Base-by-base conservation (phyloP, 2,113 vertebrate genomes). In the Willisornis vidua region DNA sequence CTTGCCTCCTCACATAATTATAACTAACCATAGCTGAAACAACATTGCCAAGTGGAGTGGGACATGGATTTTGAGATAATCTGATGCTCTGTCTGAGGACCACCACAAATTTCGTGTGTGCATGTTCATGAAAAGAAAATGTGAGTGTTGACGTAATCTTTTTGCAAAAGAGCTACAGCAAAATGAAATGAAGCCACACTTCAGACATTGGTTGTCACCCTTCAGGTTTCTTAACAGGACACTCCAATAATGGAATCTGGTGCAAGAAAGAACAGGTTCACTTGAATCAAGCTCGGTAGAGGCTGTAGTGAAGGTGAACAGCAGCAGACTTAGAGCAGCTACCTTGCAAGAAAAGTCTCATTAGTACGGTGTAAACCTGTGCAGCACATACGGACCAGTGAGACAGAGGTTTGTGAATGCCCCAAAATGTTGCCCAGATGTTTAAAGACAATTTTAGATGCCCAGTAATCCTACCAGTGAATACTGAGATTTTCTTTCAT, bases 191-290 rank as follows among this genome's bases (percentile, higher is more conserved):
- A 11, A 66, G 23, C 25, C 17, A 17, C 31, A 14, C 12, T 28
- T 62, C 48, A 29, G 33, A 3, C 0, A 0, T 1, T 48, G 22
- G 20, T 31, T 54, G 17, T 29, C 31, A 43, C 5, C 31, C 24
- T 48, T 72, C n/a, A 35, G 35, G 13, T 48, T 80, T 73, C 46
- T 31, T 7, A 49, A 24, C 1, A 1, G 20, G 10, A 8, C 35
- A 29, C 15, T 65, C 20, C 1, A 3, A 1, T 2, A 33, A 19
- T 33, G 29, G 12, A 28, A 35, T 68, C 10, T 14, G 20, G 39
- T 11, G 26, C 11, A 35, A 43, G n/a, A 16, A 41, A 49, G 76
- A 57, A 1, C 9, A 49, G 14, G 2, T 24, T 90, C 24, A 8
- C 25, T 10, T 19, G 31, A 77, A 41, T 31, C 26, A 54, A 80